Evolutionary conservation across 2,113 vertebrate species (phyloP).

Genomic region (Agapornis roseicollis): DNA sequence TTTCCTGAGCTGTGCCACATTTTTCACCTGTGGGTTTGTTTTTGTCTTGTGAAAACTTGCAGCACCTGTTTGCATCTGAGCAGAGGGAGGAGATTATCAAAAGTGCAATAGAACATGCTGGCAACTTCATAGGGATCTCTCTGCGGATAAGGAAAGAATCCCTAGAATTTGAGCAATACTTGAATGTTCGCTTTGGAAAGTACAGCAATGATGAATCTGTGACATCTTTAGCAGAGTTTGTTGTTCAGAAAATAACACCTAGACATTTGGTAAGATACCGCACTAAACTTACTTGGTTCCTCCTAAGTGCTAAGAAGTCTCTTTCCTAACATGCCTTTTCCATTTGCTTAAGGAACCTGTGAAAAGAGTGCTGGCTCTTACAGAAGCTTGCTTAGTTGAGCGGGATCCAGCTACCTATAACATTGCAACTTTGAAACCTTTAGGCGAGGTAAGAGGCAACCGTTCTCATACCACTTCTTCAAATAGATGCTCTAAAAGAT

Average conservation of each 20-base stretch:
- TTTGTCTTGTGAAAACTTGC: slow-evolving; percentile 35
- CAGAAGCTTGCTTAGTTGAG: slow-evolving; percentile 96
- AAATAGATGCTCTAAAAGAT: background rate
- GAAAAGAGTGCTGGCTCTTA: slow-evolving; percentile 91
- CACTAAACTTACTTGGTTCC: background rate
- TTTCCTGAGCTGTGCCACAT: background rate
- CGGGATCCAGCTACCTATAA: slow-evolving; percentile 96
- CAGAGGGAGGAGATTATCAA: slow-evolving; percentile 95
- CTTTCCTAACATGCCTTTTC: background rate
- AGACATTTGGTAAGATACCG: slow-evolving; percentile 86
- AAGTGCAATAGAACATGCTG: slow-evolving; percentile 95
- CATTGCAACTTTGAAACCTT: slow-evolving; percentile 94
- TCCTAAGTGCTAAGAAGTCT: background rate
- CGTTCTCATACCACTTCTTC: background rate
- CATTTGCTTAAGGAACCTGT: slow-evolving; percentile 84
- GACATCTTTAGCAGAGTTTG: slow-evolving; percentile 95
- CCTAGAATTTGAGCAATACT: slow-evolving; percentile 88
- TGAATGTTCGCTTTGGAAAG: slow-evolving; percentile 91
- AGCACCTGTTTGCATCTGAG: slow-evolving; percentile 98
- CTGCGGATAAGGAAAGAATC: slow-evolving; percentile 89
- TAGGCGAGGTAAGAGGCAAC: slow-evolving; percentile 86
- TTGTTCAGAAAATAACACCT: slow-evolving; percentile 94
- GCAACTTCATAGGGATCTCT: slow-evolving; percentile 93
- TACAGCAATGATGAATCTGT: slow-evolving; percentile 95
- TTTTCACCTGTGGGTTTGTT: background rate